Conservation (phyloP, 1,140 invertebrate species). For the Trichonephila clavata region DNA sequence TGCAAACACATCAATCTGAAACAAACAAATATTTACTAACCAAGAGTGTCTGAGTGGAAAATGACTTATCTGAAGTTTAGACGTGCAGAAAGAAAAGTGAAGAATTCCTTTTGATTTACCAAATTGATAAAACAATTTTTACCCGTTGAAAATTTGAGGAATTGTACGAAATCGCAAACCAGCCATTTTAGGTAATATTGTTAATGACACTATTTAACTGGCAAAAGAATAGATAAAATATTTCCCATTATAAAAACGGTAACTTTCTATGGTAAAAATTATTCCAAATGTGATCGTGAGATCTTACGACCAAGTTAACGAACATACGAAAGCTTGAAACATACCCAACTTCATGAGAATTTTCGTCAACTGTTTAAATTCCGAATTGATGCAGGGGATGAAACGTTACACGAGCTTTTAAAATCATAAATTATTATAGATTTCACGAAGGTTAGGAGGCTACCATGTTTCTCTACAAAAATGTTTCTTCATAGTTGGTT, state of each 20-base stretch:
- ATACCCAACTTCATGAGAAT: not conserved
- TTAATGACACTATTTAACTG: not conserved
- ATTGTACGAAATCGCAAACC: not conserved
- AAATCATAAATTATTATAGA: too few relatives aligned
- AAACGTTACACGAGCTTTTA: too few relatives aligned
- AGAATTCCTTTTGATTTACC: not conserved
- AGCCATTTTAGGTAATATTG: too few relatives aligned
- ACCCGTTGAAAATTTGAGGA: not conserved
- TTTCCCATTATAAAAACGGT: not conserved
- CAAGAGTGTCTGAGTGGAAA: not conserved
- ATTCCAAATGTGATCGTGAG: not conserved
- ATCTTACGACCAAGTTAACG: not conserved
- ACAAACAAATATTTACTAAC: not conserved
- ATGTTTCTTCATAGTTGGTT: too few relatives aligned
- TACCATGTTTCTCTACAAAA: too few relatives aligned
- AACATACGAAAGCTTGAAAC: not conserved
- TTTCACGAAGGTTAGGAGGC: too few relatives aligned
- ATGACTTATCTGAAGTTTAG: not conserved
- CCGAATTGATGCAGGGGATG: too few relatives aligned
- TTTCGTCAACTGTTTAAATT: not conserved
- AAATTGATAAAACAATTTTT: not conserved
- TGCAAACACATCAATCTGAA: not conserved
- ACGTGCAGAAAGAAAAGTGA: not conserved
- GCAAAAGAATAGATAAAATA: not conserved
- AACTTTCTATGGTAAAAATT: not conserved